A percentile compares a stretch with the other conserved stretches of the same genome.
Conservation (phyloP, 2,797 vertebrate genomes). For the Odontamblyopus lacepedii region DNA sequence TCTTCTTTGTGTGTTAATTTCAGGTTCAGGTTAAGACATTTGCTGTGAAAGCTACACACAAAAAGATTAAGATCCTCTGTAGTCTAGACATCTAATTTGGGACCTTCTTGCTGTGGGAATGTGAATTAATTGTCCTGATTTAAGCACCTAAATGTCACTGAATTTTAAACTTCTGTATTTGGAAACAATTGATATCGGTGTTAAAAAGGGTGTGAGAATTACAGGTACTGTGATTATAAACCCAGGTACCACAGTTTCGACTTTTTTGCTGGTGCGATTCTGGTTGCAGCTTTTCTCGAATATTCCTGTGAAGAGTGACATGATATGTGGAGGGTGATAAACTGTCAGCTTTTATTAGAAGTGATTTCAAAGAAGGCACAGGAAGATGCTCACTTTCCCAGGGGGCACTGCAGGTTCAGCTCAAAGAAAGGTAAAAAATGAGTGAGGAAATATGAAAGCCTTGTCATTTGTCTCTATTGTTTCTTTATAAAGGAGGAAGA, state of each 20-base stretch:
- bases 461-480: slow-evolving; percentile 12
- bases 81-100: background rate
- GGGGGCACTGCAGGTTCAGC: background rate
- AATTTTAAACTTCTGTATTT: background rate
- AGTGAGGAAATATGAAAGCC: slow-evolving; percentile 7
- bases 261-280: slow-evolving; percentile 28
- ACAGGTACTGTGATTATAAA: slow-evolving; percentile 18
- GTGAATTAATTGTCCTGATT: background rate
- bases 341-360: slow-evolving; percentile 32
- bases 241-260: slow-evolving; percentile 20
- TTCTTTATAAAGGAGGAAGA: slow-evolving; percentile 9
- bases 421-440: slow-evolving; percentile 5
- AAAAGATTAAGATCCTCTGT: background rate
- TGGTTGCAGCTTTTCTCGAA: slow-evolving; percentile 29
- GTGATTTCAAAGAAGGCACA: slow-evolving; percentile 33
- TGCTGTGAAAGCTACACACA: background rate
- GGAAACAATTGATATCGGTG: slow-evolving; percentile 8
- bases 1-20: background rate
- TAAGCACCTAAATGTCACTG: background rate
- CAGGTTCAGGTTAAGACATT: too few species aligned
- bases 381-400: background rate
- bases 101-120: background rate
- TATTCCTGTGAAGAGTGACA: slow-evolving; percentile 20
- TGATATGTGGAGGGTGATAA: slow-evolving; percentile 24
- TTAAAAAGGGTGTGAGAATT: slow-evolving; percentile 30